phyloP scores from a whole-genome alignment of 2,888 invertebrate species.

The Epistrophella euchroma region DNA sequence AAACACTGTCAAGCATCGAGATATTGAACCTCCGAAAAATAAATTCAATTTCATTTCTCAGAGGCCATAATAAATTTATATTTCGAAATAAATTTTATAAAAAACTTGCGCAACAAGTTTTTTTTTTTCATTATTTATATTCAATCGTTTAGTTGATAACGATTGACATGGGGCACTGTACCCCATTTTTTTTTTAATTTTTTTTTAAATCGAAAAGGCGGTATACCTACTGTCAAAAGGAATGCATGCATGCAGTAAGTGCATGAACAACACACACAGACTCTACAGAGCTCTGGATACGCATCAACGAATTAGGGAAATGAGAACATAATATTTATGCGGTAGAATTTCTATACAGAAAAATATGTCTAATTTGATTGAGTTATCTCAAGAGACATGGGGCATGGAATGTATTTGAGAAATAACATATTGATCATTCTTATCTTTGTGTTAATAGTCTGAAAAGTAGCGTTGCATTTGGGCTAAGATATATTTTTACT shows the following conservation, averaged over 20 bases:
- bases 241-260: slow-evolving; percentile 51
- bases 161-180: slow-evolving; percentile 23
- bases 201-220: slow-evolving; percentile 23
- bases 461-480: not conserved
- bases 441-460: not conserved
- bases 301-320: slow-evolving; percentile 31
- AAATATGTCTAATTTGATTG: slow-evolving; percentile 36
- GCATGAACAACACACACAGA: slow-evolving; percentile 18
- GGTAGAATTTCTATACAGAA: not conserved
- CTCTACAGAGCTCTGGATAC: slow-evolving; percentile 13
- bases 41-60: not conserved
- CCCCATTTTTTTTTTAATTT: not conserved
- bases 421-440: not conserved
- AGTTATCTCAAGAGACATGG: slow-evolving; percentile 36
- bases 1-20: slow-evolving; percentile 14
- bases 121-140: slow-evolving; percentile 20
- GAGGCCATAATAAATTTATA: not conserved
- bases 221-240: slow-evolving; percentile 29
- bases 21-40: slow-evolving; percentile 25
- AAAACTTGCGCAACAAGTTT: slow-evolving; percentile 25
- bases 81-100: not conserved
- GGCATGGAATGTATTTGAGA: slow-evolving; percentile 27
- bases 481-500: too few species aligned
- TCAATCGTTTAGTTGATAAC: slow-evolving; percentile 50
- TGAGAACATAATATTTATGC: slow-evolving; percentile 7